Conservation (phyloP, 2,888 invertebrate species). For the Drosophila falleni region DNA sequence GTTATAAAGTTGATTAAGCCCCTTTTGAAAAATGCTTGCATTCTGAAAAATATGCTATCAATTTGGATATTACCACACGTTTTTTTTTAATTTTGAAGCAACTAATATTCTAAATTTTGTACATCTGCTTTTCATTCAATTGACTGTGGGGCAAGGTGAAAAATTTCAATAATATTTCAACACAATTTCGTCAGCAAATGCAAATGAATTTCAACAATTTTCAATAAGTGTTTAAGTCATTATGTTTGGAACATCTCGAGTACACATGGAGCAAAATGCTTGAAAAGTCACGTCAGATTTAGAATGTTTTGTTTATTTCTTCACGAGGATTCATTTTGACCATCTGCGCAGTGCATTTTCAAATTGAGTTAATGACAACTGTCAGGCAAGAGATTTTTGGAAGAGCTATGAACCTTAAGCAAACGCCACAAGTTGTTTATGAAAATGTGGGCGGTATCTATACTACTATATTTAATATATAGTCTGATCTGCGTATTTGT, state of each 20-base stretch:
- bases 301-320: constrained; percentile 27
- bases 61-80: not conserved
- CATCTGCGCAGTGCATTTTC: constrained; percentile 69
- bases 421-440: constrained; percentile 53
- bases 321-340: constrained; percentile 22
- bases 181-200: constrained; percentile 25
- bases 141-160: constrained; percentile 19
- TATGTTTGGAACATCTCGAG: constrained; percentile 34
- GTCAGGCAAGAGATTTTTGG: constrained; percentile 51
- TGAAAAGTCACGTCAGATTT: constrained; percentile 30
- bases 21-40: not conserved
- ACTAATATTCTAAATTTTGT: not conserved
- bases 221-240: constrained; percentile 56
- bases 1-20: no score
- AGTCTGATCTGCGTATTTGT: constrained; percentile 12
- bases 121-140: constrained; percentile 21
- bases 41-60: not conserved
- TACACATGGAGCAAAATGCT: constrained; percentile 10
- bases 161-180: constrained; percentile 26
- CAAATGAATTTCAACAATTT: constrained; percentile 30
- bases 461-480: constrained; percentile 10
- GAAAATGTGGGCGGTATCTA: constrained; percentile 33
- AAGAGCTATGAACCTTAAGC: constrained; percentile 43
- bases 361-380: constrained; percentile 74
- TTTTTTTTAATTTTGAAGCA: not conserved